Percentiles rank a stretch among this genome's conserved stretches.
Conservation (phyloP, 2,113 vertebrate species). For the Podarcis cretensis region DNA sequence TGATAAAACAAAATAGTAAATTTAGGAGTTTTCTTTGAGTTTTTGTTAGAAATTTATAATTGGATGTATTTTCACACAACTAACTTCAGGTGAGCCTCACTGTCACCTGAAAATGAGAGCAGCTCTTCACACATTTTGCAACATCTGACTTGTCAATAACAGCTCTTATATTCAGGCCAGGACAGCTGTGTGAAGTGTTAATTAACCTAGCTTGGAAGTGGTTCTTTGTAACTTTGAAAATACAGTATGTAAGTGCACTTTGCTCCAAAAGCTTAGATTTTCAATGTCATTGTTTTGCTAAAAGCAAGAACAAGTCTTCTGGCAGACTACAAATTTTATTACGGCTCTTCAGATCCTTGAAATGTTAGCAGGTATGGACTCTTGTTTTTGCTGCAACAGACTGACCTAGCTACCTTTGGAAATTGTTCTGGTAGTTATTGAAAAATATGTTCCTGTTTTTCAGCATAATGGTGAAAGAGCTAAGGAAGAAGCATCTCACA, state of each 20-base stretch:
- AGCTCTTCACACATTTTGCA: background rate
- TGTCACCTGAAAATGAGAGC: background rate
- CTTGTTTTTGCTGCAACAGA: background rate
- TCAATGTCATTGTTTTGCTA: background rate
- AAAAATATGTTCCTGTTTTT: background rate
- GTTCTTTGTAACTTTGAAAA: background rate
- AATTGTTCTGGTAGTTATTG: background rate
- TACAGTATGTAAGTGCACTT: background rate
- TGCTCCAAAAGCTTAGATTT: background rate
- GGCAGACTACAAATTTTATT: background rate
- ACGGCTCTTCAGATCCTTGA: background rate
- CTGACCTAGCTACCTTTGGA: background rate
- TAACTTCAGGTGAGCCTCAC: background rate
- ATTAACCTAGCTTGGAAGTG: background rate
- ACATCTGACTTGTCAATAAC: background rate
- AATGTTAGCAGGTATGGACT: background rate
- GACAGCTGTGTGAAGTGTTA: too few species aligned
- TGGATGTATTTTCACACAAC: background rate
- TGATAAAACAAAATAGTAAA: background rate
- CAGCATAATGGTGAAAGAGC: slow-evolving; percentile 87
- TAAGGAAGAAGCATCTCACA: slow-evolving; percentile 83
- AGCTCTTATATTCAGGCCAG: background rate
- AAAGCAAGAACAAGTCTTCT: background rate
- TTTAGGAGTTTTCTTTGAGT: background rate
- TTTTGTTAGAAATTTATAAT: background rate